These are phyloP conservation scores for Diachasma alloeum DNA, from an alignment of 1,140 invertebrate genomes.

Conservation along the genomic window DNA sequence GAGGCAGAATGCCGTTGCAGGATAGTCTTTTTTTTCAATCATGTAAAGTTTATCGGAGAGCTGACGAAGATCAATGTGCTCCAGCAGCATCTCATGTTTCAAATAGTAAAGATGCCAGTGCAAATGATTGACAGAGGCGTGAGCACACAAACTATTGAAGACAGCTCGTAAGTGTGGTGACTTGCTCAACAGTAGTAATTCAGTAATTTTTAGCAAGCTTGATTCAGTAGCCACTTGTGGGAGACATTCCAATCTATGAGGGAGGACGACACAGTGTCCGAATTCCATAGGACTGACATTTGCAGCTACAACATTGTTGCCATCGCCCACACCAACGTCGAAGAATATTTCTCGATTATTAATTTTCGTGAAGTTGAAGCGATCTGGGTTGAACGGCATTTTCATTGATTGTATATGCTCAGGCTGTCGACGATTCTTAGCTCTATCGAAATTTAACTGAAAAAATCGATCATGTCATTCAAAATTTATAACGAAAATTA, in stretches of 20 bases:
- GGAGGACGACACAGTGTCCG: conserved; percentile 73
- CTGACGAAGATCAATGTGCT: conserved; percentile 68
- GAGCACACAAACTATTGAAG: conserved; percentile 81
- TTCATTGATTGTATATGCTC: conserved; percentile 67
- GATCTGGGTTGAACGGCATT: conserved; percentile 69
- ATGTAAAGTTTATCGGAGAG: neutral
- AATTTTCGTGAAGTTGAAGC: conserved; percentile 77
- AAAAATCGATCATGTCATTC: neutral
- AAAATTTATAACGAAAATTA: too few relatives aligned
- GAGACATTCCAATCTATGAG: conserved; percentile 65
- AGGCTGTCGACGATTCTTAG: conserved; percentile 68
- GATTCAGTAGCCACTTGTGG: conserved; percentile 69
- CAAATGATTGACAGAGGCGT: conserved; percentile 83
- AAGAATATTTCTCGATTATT: conserved; percentile 69
- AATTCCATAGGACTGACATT: conserved; percentile 78
- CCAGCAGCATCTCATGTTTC: conserved; percentile 69
- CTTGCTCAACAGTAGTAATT: conserved; percentile 64
- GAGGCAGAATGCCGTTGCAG: conserved; percentile 72
- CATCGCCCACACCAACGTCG: conserved; percentile 47
- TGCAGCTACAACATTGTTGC: conserved; percentile 64
- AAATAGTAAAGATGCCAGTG: conserved; percentile 81
- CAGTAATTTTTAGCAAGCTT: conserved; percentile 62
- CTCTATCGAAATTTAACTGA: conserved; percentile 74
- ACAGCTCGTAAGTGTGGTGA: conserved; percentile 70
- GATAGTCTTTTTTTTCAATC: conserved; percentile 57